Evolutionary conservation across 2,113 vertebrate genomes (phyloP).

Genomic region (Toxostoma redivivum): DNA sequence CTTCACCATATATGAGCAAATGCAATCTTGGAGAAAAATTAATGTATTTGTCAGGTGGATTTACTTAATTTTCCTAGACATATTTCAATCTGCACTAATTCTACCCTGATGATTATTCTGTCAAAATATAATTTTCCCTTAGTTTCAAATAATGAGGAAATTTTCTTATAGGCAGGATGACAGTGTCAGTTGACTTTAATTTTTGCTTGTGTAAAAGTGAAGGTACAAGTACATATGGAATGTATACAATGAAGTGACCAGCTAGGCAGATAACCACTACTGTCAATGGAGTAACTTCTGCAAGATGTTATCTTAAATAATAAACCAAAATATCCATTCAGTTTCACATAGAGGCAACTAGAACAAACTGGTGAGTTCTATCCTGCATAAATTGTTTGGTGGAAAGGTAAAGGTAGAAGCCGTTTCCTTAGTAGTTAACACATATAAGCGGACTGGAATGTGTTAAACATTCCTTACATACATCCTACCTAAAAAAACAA

Average conservation of each 20-base stretch:
- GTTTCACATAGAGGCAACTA: not conserved
- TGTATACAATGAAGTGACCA: not conserved
- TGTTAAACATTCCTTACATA: not conserved
- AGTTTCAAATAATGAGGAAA: not conserved
- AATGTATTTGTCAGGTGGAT: not conserved
- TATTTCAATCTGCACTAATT: constrained; percentile 4
- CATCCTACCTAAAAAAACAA: not conserved
- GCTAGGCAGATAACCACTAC: not conserved
- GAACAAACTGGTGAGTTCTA: not conserved
- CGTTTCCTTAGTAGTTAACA: not conserved
- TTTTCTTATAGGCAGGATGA: not conserved
- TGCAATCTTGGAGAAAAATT: not conserved
- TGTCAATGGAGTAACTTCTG: not conserved
- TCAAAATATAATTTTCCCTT: constrained; percentile 17
- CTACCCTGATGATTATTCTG: not conserved
- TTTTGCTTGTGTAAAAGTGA: not conserved
- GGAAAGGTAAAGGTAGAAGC: not conserved
- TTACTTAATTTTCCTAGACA: not conserved
- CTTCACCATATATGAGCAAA: not conserved
- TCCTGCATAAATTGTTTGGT: not conserved
- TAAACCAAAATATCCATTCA: not conserved
- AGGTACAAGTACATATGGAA: not conserved
- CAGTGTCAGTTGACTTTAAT: not conserved
- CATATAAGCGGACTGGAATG: not conserved
- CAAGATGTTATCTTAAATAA: not conserved